phyloP scores from a whole-genome alignment of 1,140 invertebrate genomes.

The Hirudo medicinalis region DNA sequence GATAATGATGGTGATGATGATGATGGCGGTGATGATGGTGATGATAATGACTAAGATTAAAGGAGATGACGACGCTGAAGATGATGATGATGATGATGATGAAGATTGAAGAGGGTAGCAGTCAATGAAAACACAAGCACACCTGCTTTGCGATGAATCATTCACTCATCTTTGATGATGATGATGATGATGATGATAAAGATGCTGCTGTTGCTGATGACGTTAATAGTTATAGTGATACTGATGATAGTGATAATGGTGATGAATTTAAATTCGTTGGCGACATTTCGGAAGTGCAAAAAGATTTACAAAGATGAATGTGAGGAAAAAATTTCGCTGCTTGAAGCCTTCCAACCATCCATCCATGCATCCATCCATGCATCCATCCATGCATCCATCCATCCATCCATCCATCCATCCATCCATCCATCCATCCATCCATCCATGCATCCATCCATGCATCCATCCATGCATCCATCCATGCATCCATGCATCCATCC shows the following conservation, averaged over 20 bases:
- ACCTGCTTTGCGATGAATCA: no score
- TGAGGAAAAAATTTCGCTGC: background rate
- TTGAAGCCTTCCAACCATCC: no score
- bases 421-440: no score
- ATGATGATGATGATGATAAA: background rate
- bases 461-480: no score
- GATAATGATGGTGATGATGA: conserved; percentile 12
- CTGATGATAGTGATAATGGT: background rate
- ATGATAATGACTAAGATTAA: conserved; percentile 4
- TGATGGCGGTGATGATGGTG: background rate
- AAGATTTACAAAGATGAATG: background rate
- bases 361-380: no score
- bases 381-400: no score
- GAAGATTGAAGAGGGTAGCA: no score
- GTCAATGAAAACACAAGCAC: no score
- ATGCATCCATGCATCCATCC: background rate
- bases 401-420: no score
- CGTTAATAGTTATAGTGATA: background rate
- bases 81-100: background rate
- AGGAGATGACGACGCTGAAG: background rate
- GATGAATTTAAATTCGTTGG: background rate
- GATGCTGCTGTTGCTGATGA: background rate
- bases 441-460: no score
- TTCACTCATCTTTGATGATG: background rate
- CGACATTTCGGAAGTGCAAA: background rate